These are phyloP conservation scores for Prionailurus bengalensis DNA, from an alignment of 2,113 vertebrate species.

Conservation along the genomic window DNA sequence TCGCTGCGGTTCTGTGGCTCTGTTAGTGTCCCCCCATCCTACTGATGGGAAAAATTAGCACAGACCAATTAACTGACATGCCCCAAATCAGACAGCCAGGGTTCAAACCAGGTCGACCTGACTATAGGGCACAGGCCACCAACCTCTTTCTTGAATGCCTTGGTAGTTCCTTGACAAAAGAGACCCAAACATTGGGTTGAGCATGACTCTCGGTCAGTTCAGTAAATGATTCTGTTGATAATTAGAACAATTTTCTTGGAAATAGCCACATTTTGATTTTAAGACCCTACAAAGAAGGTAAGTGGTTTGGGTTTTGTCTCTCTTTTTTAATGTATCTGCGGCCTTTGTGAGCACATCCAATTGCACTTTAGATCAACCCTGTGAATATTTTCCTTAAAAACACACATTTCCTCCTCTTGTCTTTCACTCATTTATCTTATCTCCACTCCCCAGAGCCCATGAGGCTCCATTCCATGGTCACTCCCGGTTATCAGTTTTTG, in stretches of 20 bases:
- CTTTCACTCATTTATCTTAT: conserved; percentile 57
- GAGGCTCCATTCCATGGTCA: neutral
- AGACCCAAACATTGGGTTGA: neutral
- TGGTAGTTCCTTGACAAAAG: neutral
- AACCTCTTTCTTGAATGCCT: neutral
- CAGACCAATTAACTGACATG: neutral
- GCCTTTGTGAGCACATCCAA: neutral
- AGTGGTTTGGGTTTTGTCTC: neutral
- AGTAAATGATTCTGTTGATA: neutral
- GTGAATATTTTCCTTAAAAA: conserved; percentile 53
- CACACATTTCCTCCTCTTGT: neutral
- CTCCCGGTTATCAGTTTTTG: conserved; percentile 50
- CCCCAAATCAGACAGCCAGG: neutral
- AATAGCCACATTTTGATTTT: neutral
- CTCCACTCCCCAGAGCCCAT: neutral
- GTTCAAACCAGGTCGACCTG: neutral
- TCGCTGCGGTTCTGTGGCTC: neutral
- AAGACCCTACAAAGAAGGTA: neutral
- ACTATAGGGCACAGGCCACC: neutral
- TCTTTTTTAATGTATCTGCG: neutral
- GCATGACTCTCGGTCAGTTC: neutral
- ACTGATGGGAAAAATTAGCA: neutral
- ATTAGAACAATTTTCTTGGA: neutral
- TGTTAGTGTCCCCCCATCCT: neutral
- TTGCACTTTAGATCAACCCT: neutral